Conservation (phyloP, 2,113 vertebrate species). For the Cottus gobio region DNA sequence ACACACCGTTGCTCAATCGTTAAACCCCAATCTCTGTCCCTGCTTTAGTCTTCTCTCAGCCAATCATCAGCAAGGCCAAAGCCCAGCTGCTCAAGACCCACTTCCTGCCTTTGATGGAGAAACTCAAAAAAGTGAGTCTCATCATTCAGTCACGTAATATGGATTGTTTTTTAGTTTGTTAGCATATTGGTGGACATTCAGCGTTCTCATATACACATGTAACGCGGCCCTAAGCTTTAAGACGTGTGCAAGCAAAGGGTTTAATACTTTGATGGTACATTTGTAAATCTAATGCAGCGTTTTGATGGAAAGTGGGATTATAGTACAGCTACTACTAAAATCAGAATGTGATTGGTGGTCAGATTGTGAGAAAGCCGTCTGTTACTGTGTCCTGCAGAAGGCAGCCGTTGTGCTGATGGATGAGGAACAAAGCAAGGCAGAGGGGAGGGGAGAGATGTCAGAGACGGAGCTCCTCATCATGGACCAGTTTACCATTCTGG, state of each 20-base stretch:
- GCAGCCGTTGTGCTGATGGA: conserved; percentile 91
- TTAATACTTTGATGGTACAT: not conserved
- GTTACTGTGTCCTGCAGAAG: conserved; percentile 79
- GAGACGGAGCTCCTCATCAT: conserved; percentile 96
- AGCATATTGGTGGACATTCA: not conserved
- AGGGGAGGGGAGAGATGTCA: conserved; percentile 96
- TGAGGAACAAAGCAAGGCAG: conserved; percentile 93
- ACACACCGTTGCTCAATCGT: not conserved
- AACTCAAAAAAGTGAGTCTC: conserved; percentile 87
- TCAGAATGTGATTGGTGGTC: not conserved
- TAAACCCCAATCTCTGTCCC: not conserved
- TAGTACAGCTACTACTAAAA: not conserved
- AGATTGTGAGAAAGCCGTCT: not conserved
- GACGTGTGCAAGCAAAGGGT: not conserved
- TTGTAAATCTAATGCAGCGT: not conserved
- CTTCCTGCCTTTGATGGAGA: conserved; percentile 97
- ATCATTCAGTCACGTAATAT: not conserved
- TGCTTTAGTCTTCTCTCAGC: conserved; percentile 93
- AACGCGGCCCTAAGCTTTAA: not conserved
- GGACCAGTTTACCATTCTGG: conserved; percentile 94
- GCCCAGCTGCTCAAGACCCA: conserved; percentile 93
- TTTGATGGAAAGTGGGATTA: not conserved
- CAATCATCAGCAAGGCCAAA: conserved; percentile 96
- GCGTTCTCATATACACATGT: not conserved
- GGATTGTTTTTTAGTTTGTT: not conserved